Evolutionary conservation across 2,888 invertebrate genomes (phyloP).

Genomic region (Microplitis manilae): DNA sequence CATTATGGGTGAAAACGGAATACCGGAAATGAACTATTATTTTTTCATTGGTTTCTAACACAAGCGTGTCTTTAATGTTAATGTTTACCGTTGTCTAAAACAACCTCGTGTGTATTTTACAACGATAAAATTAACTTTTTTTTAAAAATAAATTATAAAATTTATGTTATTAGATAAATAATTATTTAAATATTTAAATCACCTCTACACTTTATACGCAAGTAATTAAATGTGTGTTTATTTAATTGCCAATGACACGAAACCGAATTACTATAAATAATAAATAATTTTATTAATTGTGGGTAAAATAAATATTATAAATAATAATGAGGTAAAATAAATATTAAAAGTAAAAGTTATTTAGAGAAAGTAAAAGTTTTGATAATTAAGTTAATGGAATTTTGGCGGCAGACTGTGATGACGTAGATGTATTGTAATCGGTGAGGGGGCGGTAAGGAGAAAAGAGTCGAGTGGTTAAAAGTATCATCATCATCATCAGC

Average conservation of each 20-base stretch:
- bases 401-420: slow-evolving; percentile 43
- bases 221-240: not conserved
- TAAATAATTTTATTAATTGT: not conserved
- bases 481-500: too few species aligned
- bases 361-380: not conserved
- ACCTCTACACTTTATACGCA: not conserved
- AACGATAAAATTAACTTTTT: not conserved
- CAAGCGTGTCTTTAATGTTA: slow-evolving; percentile 7
- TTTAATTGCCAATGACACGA: not conserved
- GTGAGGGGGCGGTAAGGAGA: slow-evolving; percentile 11
- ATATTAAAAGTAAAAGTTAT: not conserved
- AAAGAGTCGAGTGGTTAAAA: slow-evolving; percentile 15
- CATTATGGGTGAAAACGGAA: slow-evolving; percentile 63
- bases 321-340: not conserved
- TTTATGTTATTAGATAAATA: not conserved
- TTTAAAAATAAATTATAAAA: not conserved
- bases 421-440: slow-evolving; percentile 36
- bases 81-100: slow-evolving; percentile 12
- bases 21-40: slow-evolving; percentile 59
- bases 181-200: not conserved
- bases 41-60: slow-evolving; percentile 52
- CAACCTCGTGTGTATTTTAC: not conserved
- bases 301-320: not conserved
- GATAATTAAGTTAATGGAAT: slow-evolving; percentile 21
- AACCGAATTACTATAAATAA: not conserved